phyloP scores from a whole-genome alignment of 1,140 invertebrate genomes.

The Tyrophagus putrescentiae region DNA sequence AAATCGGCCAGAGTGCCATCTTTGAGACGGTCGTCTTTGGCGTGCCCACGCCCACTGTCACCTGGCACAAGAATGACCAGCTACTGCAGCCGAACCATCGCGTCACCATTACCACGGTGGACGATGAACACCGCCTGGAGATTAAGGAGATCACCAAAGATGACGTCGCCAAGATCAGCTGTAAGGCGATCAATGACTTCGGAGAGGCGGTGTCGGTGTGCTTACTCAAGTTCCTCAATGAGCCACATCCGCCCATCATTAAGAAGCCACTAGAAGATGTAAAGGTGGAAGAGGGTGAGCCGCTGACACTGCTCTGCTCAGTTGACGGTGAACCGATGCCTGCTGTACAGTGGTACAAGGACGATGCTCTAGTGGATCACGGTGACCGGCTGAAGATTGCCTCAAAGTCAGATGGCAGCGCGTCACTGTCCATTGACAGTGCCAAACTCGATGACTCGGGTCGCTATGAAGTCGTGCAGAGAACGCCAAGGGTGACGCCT shows the following conservation, averaged over 20 bases:
- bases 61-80: slow-evolving; percentile 24
- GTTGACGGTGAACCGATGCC: slow-evolving; percentile 34
- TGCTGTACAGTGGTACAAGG: slow-evolving; percentile 42
- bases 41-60: slow-evolving; percentile 10
- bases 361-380: slow-evolving; percentile 56
- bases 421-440: slow-evolving; percentile 51
- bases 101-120: slow-evolving; percentile 16
- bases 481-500: slow-evolving; percentile 51
- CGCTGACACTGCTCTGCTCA: slow-evolving; percentile 49
- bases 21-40: slow-evolving; percentile 21
- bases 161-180: slow-evolving; percentile 22
- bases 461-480: slow-evolving; percentile 32
- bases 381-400: slow-evolving; percentile 46
- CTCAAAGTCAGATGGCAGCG: slow-evolving; percentile 59
- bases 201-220: slow-evolving; percentile 21
- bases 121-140: slow-evolving; percentile 19
- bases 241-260: slow-evolving; percentile 13
- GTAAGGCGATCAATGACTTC: slow-evolving; percentile 22
- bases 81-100: background rate
- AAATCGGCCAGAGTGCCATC: slow-evolving; percentile 9
- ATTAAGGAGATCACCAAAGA: slow-evolving; percentile 23
- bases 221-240: slow-evolving; percentile 13
- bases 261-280: slow-evolving; percentile 19
- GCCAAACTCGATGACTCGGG: slow-evolving; percentile 31
- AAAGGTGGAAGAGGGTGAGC: slow-evolving; percentile 39